A percentile compares a stretch with the other conserved stretches of the same genome.
These are phyloP conservation scores for Crocuta crocuta DNA, from an alignment of 2,113 vertebrate species.

Conservation along the genomic window DNA sequence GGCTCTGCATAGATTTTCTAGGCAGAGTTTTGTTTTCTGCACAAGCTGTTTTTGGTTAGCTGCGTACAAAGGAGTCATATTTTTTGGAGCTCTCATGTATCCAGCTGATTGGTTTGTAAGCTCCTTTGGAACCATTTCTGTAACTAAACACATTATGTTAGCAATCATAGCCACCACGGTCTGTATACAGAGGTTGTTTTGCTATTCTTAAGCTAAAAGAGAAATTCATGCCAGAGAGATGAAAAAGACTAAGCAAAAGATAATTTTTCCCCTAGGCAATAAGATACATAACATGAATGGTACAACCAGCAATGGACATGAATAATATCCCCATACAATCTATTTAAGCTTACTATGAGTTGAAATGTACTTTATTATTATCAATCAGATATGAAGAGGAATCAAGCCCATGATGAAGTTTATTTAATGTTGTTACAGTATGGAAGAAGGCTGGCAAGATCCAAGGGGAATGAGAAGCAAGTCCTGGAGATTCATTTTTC, in stretches of 20 bases:
- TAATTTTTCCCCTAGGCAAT: constrained; percentile 17
- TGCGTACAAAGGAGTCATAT: constrained; percentile 37
- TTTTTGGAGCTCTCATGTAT: constrained; percentile 35
- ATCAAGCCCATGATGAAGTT: background rate
- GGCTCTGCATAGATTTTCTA: constrained; percentile 17
- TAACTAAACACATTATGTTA: constrained; percentile 53
- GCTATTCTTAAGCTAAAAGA: constrained; percentile 52
- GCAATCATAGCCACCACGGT: constrained; percentile 52
- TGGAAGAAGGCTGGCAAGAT: background rate
- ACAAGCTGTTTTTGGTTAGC: constrained; percentile 46
- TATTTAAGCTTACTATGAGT: background rate
- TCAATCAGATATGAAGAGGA: constrained; percentile 43
- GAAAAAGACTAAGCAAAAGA: constrained; percentile 44
- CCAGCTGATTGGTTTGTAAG: constrained; percentile 51
- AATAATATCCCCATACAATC: constrained; percentile 19
- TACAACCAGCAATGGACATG: background rate
- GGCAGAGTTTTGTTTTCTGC: constrained; percentile 9
- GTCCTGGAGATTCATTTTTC: background rate
- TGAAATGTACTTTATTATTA: background rate
- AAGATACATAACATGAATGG: background rate
- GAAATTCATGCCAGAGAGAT: constrained; percentile 19
- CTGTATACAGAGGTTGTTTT: background rate
- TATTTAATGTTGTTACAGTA: constrained; percentile 1
- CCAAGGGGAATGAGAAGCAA: background rate
- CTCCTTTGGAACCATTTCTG: constrained; percentile 51